A percentile compares a stretch with the other conserved stretches of the same genome.
Conservation (phyloP, 2,888 invertebrate genomes). For the Eupithecia exiguata region DNA sequence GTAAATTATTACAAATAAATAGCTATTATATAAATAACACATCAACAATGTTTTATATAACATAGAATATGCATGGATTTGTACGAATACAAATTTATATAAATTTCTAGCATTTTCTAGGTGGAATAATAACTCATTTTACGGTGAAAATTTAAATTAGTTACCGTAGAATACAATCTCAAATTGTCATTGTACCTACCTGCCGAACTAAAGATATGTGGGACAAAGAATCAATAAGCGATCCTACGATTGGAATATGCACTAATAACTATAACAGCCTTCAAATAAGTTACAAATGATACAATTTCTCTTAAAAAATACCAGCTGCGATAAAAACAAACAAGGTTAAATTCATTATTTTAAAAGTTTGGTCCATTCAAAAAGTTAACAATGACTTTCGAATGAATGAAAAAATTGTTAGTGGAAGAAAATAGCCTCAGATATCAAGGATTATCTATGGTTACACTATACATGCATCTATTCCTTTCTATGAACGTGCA, state of each 20-base stretch:
- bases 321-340: conserved; percentile 6
- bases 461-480: conserved; percentile 30
- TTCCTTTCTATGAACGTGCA: conserved; percentile 34
- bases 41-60: neutral
- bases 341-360: conserved; percentile 9
- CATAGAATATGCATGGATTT: conserved; percentile 19
- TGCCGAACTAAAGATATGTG: conserved; percentile 29
- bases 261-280: conserved; percentile 49
- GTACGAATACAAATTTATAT: conserved; percentile 44
- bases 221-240: conserved; percentile 21
- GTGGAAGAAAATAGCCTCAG: conserved; percentile 31
- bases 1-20: conserved; percentile 26
- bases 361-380: conserved; percentile 31
- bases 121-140: neutral
- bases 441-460: conserved; percentile 20
- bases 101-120: conserved; percentile 28
- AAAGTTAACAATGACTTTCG: conserved; percentile 19
- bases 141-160: neutral
- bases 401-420: conserved; percentile 18
- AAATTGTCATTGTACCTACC: conserved; percentile 31
- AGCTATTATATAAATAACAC: conserved; percentile 6
- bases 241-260: neutral
- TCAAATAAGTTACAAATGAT: conserved; percentile 46
- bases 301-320: conserved; percentile 27
- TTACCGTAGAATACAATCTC: neutral